Conservation (phyloP, 2,113 vertebrate species). For the Cromileptes altivelis region DNA sequence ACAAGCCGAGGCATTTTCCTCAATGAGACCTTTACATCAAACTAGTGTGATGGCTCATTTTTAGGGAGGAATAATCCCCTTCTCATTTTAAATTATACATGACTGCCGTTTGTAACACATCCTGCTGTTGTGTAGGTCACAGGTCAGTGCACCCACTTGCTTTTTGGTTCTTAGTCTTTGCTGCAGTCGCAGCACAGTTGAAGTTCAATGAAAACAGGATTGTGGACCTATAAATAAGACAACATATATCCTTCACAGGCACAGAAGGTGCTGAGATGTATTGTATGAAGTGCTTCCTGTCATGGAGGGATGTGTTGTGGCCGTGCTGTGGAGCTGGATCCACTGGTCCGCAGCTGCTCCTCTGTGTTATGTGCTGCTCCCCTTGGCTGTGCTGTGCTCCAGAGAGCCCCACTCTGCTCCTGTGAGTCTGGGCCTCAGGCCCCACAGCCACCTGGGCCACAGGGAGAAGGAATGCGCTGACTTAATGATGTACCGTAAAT, state of each 20-base stretch:
- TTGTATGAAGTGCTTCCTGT: constrained; percentile 75
- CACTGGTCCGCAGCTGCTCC: constrained; percentile 70
- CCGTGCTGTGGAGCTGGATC: constrained; percentile 45
- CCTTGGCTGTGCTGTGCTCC: constrained; percentile 66
- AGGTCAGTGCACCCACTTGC: constrained; percentile 5
- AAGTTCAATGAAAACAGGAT: constrained; percentile 64
- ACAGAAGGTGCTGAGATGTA: constrained; percentile 68
- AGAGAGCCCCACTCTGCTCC: constrained; percentile 65
- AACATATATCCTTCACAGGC: constrained; percentile 61
- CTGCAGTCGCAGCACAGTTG: constrained; percentile 16
- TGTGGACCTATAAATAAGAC: constrained; percentile 61
- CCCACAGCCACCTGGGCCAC: constrained; percentile 82
- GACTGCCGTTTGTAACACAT: constrained; percentile 23
- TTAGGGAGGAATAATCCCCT: neutral
- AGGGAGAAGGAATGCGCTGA: constrained; percentile 82
- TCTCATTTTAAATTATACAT: constrained; percentile 23
- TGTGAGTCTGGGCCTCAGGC: constrained; percentile 73
- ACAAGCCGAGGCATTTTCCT: constrained; percentile 33
- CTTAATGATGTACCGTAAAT: constrained; percentile 86
- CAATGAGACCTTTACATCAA: constrained; percentile 25
- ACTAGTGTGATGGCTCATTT: constrained; percentile 15
- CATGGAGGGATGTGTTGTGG: constrained; percentile 65
- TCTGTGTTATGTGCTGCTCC: constrained; percentile 27
- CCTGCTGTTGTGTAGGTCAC: constrained; percentile 10
- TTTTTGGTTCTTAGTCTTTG: constrained; percentile 30